These are phyloP conservation scores for Trididemnum nubilum DNA, from an alignment of 23 tunicate genomes.

Conservation along the genomic window DNA sequence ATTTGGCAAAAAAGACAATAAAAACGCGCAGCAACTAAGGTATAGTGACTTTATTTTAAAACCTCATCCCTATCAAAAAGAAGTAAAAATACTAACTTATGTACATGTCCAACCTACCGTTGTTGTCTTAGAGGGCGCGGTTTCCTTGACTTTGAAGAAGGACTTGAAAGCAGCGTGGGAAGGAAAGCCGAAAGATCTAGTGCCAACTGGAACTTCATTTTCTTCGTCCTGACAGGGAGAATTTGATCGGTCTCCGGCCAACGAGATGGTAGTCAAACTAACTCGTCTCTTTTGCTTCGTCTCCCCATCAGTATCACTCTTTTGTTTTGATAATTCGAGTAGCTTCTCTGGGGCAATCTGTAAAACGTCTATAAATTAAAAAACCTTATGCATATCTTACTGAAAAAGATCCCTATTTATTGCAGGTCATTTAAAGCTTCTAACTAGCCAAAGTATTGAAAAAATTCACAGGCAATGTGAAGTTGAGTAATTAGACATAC, in stretches of 20 bases:
- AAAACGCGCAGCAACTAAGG: too few species aligned
- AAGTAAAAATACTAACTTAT: too few species aligned
- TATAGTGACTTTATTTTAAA: too few species aligned
- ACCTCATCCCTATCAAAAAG: too few species aligned
- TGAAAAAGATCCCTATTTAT: too few species aligned
- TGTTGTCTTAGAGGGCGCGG: background rate
- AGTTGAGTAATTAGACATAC: too few species aligned
- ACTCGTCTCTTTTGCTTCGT: constrained; percentile 39
- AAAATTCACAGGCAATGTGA: too few species aligned
- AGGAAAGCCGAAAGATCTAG: constrained; percentile 36
- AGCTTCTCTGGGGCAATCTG: constrained; percentile 47
- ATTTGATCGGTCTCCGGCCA: background rate
- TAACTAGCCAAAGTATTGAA: too few species aligned
- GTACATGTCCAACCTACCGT: background rate
- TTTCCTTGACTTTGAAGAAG: constrained; percentile 40
- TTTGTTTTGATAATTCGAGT: constrained; percentile 48
- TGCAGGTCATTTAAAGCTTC: too few species aligned
- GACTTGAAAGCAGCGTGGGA: constrained; percentile 59
- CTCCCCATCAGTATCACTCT: background rate
- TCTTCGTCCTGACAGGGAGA: background rate
- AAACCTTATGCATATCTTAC: too few species aligned
- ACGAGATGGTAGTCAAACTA: constrained; percentile 37
- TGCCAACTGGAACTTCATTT: constrained; percentile 1
- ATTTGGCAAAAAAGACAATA: too few species aligned
- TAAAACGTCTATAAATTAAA: background rate